Evolutionary conservation across 2,888 invertebrate species (phyloP).

Genomic region (Pasiphila rectangulata): DNA sequence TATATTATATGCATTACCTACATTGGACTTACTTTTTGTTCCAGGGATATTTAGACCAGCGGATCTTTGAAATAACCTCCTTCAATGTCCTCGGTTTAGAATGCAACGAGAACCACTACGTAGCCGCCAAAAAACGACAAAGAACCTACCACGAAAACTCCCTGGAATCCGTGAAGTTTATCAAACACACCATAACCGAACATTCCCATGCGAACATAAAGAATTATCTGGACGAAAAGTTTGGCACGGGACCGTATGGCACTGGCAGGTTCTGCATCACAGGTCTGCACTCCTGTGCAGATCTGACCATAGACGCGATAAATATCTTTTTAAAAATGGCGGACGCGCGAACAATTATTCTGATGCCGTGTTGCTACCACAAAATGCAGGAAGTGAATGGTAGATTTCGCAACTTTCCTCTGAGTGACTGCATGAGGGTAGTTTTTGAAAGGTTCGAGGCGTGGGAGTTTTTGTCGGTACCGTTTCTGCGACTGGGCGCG

Average conservation of each 20-base stretch:
- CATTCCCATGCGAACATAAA: constrained; percentile 72
- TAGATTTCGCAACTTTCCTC: constrained; percentile 84
- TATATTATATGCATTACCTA: too few species aligned
- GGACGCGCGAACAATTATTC: constrained; percentile 78
- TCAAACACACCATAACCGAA: constrained; percentile 77
- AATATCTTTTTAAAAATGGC: constrained; percentile 82
- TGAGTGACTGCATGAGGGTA: constrained; percentile 76
- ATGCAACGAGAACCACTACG: constrained; percentile 77
- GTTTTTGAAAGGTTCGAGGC: constrained; percentile 54
- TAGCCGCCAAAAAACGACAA: constrained; percentile 81
- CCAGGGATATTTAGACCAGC: constrained; percentile 87
- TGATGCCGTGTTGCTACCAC: constrained; percentile 92
- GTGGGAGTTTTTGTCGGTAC: constrained; percentile 75
- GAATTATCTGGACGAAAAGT: constrained; percentile 57
- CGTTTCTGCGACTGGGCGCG: constrained; percentile 87
- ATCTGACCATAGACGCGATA: constrained; percentile 85
- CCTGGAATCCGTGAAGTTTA: constrained; percentile 77
- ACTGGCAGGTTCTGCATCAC: constrained; percentile 58
- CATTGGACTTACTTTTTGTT: constrained; percentile 33
- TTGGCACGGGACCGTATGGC: constrained; percentile 54
- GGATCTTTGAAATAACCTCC: constrained; percentile 80
- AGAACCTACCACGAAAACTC: constrained; percentile 76
- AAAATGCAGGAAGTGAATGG: constrained; percentile 68
- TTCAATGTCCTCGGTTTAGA: constrained; percentile 85
- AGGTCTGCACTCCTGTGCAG: constrained; percentile 90